A percentile compares a stretch with the other conserved stretches of the same genome.
These are phyloP conservation scores for Takifugu rubripes DNA, from an alignment of 2,797 vertebrate species.

Conservation along the genomic window DNA sequence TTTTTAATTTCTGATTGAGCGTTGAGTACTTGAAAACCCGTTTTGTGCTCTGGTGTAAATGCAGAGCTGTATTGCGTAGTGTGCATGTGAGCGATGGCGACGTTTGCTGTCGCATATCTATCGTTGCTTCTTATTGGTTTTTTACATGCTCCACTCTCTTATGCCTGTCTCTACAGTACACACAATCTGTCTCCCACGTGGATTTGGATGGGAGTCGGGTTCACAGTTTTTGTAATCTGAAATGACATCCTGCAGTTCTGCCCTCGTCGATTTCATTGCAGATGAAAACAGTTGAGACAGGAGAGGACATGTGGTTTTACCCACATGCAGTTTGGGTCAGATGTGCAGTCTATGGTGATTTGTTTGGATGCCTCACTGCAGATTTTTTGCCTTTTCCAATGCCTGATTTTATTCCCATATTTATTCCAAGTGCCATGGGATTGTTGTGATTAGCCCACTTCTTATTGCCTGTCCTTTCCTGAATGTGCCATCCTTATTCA, in stretches of 20 bases:
- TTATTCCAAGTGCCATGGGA: conserved; percentile 40
- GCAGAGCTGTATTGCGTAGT: conserved; percentile 13
- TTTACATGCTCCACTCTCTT: conserved; percentile 17
- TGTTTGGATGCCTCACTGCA: conserved; percentile 44
- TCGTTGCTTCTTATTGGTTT: conserved; percentile 6
- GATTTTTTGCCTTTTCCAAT: conserved; percentile 36
- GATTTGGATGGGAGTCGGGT: background rate
- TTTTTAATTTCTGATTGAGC: too few species aligned
- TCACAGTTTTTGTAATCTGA: too few species aligned
- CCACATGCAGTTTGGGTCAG: conserved; percentile 5
- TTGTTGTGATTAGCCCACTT: conserved; percentile 10
- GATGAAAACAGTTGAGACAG: conserved; percentile 1
- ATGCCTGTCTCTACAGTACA: conserved; percentile 12
- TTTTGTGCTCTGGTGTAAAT: conserved; percentile 21
- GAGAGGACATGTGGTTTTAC: conserved; percentile 20
- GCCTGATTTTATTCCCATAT: conserved; percentile 26
- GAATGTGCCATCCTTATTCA: conserved; percentile 10
- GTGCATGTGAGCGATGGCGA: conserved; percentile 4
- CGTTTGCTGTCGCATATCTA: conserved; percentile 15
- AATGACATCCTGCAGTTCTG: background rate
- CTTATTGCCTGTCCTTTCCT: conserved; percentile 9
- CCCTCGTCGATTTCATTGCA: conserved; percentile 15
- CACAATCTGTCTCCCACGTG: conserved; percentile 4
- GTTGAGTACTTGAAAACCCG: conserved; percentile 3
- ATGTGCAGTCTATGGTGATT: conserved; percentile 19